These are phyloP conservation scores for Tachina lurida DNA, from an alignment of 2,888 invertebrate genomes.

Conservation along the genomic window DNA sequence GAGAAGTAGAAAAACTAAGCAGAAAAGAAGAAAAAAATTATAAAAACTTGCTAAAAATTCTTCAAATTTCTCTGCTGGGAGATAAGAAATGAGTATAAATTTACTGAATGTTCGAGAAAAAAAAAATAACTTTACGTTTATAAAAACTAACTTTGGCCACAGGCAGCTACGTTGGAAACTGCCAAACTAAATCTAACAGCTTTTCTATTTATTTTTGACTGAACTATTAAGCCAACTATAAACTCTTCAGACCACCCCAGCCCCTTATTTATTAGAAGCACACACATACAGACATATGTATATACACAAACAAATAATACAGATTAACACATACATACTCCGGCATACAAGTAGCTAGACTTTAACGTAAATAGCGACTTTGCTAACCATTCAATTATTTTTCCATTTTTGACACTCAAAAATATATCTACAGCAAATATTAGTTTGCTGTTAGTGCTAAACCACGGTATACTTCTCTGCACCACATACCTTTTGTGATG, in stretches of 20 bases:
- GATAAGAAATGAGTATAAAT: constrained; percentile 52
- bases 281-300: not conserved
- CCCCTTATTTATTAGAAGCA: not conserved
- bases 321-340: constrained; percentile 7
- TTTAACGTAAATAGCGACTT: constrained; percentile 73
- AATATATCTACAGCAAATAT: constrained; percentile 71
- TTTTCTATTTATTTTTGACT: not conserved
- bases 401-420: constrained; percentile 82
- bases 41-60: constrained; percentile 64
- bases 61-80: constrained; percentile 59
- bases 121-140: constrained; percentile 17
- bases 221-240: constrained; percentile 36
- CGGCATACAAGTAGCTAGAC: not conserved
- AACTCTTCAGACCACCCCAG: not conserved
- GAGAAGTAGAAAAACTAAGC: not conserved
- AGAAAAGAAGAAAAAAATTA: constrained; percentile 39
- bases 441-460: constrained; percentile 15
- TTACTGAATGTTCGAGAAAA: constrained; percentile 7
- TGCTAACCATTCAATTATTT: constrained; percentile 83
- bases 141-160: constrained; percentile 31
- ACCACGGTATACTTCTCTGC: too few relatives aligned
- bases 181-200: not conserved
- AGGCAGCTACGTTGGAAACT: not conserved
- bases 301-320: constrained; percentile 20
- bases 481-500: too few relatives aligned